Evolutionary conservation across 2,888 invertebrate genomes (phyloP), one percentile per base, ranked within the genome.

Genomic region (Sialis fuliginosa): DNA sequence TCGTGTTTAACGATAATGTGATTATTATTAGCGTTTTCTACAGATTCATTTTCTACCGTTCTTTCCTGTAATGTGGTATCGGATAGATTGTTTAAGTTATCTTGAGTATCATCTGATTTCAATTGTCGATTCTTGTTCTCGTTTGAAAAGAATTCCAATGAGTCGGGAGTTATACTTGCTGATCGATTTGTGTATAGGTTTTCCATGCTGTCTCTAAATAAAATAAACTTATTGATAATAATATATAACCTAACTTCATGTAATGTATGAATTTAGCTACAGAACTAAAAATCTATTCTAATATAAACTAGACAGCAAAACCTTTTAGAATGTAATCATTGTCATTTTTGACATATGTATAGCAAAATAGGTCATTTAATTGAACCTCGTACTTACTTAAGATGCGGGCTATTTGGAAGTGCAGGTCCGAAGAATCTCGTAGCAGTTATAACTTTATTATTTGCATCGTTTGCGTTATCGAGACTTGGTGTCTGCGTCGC

Each of bases 341-440:
- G n/a, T n/a, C n/a, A n/a, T n/a, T n/a, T n/a, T n/a, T n/a, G n/a
- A n/a, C n/a, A n/a, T n/a, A n/a, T n/a, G n/a, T n/a, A n/a, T n/a
- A n/a, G n/a, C 32, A 32, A 32, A n/a, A 6, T 12, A n/a, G 13
- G 22, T 10, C 42, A n/a, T 41, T 13, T 22, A n/a, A 22, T 5
- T 41, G 12, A 41, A n/a, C 1, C 5, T 30, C n/a, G 10, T 40
- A 10, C 8, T 13, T 40, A 40, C 8, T 10, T 8, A 40, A 40
- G 10, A 2, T 10, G 41, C 2, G 9, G 13, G 3, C 41, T 10
- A 3, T 50, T 47, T 42, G 45, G 41, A 41, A 60, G 48, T 13
- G 57, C 56, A 6, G 63, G 63, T 12, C 64, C 64, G 52, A 65
- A 64, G 49, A 64, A 65, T 52, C 62, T 56, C 3, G 64, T 63